phyloP scores from a whole-genome alignment of 2,888 invertebrate species.

The Troides aeacus region DNA sequence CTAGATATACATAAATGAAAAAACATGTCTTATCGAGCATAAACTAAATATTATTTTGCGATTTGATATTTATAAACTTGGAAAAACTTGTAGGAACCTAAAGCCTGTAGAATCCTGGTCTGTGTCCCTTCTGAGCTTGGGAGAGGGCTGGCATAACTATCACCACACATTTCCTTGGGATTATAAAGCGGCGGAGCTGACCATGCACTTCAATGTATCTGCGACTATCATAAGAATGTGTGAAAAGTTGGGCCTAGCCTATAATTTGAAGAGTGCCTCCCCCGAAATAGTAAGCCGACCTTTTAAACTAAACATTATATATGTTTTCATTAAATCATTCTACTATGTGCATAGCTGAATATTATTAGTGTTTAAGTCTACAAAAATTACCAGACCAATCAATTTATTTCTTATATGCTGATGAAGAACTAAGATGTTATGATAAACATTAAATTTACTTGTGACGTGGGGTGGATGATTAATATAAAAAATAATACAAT shows the following conservation, averaged over 20 bases:
- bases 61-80: neutral
- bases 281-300: slow-evolving; percentile 54
- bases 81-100: slow-evolving; percentile 80
- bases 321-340: too few species aligned
- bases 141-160: slow-evolving; percentile 96
- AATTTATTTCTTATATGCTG: too few species aligned
- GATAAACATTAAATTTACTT: too few species aligned
- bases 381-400: too few species aligned
- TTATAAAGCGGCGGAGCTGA: slow-evolving; percentile 93
- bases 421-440: too few species aligned
- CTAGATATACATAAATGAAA: too few species aligned
- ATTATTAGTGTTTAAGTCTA: too few species aligned
- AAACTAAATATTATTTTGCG: too few species aligned
- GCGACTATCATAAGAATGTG: slow-evolving; percentile 82
- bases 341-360: too few species aligned
- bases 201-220: slow-evolving; percentile 81
- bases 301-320: neutral
- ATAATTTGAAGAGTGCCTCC: slow-evolving; percentile 80
- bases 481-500: too few species aligned
- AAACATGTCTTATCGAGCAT: too few species aligned
- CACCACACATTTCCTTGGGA: slow-evolving; percentile 96
- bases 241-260: slow-evolving; percentile 81
- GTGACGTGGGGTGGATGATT: too few species aligned
- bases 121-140: slow-evolving; percentile 85
- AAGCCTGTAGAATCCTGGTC: slow-evolving; percentile 88